Evolutionary conservation across 2,888 invertebrate genomes (phyloP).

Genomic region (Sarcophaga carnaria): DNA sequence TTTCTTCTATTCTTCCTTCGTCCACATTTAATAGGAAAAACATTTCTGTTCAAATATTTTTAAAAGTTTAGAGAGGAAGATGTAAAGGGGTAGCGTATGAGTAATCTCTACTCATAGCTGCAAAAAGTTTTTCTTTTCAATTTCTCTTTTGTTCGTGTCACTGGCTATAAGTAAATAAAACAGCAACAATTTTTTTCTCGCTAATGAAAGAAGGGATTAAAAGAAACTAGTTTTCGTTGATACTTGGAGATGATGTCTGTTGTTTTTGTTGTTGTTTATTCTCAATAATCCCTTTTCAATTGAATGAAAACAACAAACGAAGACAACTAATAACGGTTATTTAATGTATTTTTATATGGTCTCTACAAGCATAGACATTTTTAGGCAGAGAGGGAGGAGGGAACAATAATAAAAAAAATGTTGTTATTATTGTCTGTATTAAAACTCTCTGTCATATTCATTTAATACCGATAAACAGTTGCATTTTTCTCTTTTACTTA

Average conservation of each 20-base stretch:
- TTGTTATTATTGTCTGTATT: slow-evolving; percentile 30
- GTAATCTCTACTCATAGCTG: slow-evolving; percentile 19
- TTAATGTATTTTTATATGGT: background rate
- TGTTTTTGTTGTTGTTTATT: slow-evolving; percentile 15
- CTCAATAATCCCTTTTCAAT: slow-evolving; percentile 59
- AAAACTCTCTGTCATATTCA: slow-evolving; percentile 47
- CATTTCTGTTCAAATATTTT: slow-evolving; percentile 29
- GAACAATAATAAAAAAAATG: slow-evolving; percentile 22
- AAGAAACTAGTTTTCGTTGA: slow-evolving; percentile 49
- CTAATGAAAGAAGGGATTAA: slow-evolving; percentile 64
- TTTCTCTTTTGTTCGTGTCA: slow-evolving; percentile 15
- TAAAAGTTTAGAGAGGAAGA: background rate
- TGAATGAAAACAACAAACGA: slow-evolving; percentile 51
- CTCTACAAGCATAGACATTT: too few species aligned
- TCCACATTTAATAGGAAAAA: slow-evolving; percentile 21
- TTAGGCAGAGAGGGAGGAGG: slow-evolving; percentile 5
- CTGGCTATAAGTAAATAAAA: slow-evolving; percentile 33
- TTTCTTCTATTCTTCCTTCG: background rate
- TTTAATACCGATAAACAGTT: slow-evolving; percentile 51
- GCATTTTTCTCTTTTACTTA: background rate
- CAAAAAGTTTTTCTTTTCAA: slow-evolving; percentile 52
- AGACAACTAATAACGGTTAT: slow-evolving; percentile 16
- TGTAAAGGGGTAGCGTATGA: background rate
- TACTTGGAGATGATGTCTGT: slow-evolving; percentile 4
- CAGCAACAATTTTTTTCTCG: slow-evolving; percentile 35